Percentiles rank a stretch among this genome's conserved stretches.
phyloP scores from a whole-genome alignment of 2,113 vertebrate genomes.

The Riparia riparia region DNA sequence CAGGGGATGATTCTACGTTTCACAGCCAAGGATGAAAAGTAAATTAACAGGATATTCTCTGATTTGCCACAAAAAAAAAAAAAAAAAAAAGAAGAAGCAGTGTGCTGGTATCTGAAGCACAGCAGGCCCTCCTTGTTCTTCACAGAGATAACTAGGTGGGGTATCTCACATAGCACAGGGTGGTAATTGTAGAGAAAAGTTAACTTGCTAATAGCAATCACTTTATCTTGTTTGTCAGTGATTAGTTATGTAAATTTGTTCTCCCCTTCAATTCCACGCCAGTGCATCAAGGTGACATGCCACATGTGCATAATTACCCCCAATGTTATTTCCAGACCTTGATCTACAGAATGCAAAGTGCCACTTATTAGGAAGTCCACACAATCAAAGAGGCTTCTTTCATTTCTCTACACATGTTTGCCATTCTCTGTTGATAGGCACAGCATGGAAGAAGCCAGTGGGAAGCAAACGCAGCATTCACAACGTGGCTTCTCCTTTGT shows the following conservation, averaged over 20 bases:
- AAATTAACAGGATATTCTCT: constrained; percentile 17
- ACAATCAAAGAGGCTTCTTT: constrained; percentile 59
- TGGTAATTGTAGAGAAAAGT: constrained; percentile 66
- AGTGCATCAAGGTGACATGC: constrained; percentile 63
- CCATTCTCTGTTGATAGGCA: constrained; percentile 60
- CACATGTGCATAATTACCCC: constrained; percentile 61
- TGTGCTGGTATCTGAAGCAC: constrained; percentile 21
- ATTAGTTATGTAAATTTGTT: constrained; percentile 70
- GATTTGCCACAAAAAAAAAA: not conserved
- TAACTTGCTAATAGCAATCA: constrained; percentile 69
- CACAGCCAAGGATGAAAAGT: constrained; percentile 15
- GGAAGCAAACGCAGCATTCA: constrained; percentile 40
- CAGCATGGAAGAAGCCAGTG: constrained; percentile 58
- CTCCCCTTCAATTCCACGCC: constrained; percentile 43
- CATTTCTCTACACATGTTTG: constrained; percentile 47
- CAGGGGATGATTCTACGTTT: not conserved
- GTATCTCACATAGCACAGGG: constrained; percentile 45
- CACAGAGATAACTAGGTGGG: not conserved
- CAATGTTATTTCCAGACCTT: constrained; percentile 63
- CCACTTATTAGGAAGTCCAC: constrained; percentile 64
- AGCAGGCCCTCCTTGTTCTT: constrained; percentile 41
- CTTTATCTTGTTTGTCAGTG: constrained; percentile 69
- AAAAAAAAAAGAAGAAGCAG: too few relatives aligned
- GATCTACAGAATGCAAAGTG: constrained; percentile 63
- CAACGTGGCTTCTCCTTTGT: constrained; percentile 30